These are phyloP conservation scores for Coracopsis vasa DNA, from an alignment of 2,113 vertebrate genomes.

Conservation along the genomic window DNA sequence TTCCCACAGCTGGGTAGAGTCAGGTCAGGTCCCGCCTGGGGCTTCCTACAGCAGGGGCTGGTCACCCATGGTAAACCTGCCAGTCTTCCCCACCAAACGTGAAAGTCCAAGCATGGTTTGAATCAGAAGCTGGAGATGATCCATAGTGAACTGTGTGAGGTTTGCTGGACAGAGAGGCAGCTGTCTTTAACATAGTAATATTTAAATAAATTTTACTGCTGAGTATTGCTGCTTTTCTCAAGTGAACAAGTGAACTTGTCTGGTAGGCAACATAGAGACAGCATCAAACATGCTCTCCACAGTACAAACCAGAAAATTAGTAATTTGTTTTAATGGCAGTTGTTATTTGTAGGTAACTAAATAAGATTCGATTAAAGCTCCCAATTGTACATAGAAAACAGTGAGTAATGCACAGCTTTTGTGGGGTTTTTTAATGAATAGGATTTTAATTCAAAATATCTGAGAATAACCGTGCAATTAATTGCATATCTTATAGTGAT, in stretches of 20 bases:
- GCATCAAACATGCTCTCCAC: background rate
- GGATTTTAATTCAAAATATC: background rate
- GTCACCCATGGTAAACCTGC: background rate
- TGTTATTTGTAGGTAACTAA: background rate
- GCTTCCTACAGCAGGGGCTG: background rate
- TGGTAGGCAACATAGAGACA: background rate
- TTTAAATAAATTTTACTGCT: background rate
- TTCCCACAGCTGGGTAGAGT: background rate
- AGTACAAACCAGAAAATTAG: background rate
- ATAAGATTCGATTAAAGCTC: background rate
- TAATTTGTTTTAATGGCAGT: background rate
- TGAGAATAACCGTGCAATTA: background rate
- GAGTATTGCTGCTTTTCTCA: background rate
- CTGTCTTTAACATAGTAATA: background rate
- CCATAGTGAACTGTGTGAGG: background rate
- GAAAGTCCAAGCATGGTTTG: background rate
- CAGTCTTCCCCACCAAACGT: background rate
- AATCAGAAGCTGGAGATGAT: background rate
- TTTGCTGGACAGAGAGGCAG: background rate
- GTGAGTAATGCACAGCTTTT: background rate
- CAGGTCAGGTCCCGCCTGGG: background rate
- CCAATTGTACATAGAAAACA: accelerated
- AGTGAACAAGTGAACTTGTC: background rate
- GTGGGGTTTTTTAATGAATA: background rate
- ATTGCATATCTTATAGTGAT: background rate